Percentiles rank a stretch among this genome's conserved stretches.
Conservation (phyloP, 1,140 invertebrate species). For the Arion vulgaris region DNA sequence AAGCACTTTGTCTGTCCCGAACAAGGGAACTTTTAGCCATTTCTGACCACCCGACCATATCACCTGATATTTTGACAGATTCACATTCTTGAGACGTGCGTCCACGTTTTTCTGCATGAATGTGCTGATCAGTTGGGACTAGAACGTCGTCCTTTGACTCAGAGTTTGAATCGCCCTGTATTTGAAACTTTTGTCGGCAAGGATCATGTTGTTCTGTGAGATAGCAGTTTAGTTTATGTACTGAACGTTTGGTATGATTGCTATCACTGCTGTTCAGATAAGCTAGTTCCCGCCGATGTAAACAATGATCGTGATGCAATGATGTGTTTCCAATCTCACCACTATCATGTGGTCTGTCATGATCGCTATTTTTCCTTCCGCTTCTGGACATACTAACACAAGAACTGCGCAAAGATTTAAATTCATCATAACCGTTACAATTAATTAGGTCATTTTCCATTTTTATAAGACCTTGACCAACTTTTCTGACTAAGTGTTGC, state of each 20-base stretch:
- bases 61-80: background rate
- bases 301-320: background rate
- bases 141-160: background rate
- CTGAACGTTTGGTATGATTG: background rate
- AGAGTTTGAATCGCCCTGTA: background rate
- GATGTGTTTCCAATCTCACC: background rate
- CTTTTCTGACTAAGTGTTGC: background rate
- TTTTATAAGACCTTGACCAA: background rate
- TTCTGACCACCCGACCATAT: background rate
- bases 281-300: background rate
- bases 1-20: slow-evolving; percentile 24
- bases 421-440: background rate
- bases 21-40: background rate
- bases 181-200: background rate
- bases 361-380: background rate
- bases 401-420: background rate
- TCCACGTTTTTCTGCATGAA: background rate
- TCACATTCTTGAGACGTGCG: background rate
- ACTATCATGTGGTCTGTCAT: background rate
- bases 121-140: background rate
- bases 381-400: background rate
- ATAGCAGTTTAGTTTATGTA: background rate
- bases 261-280: background rate
- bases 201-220: background rate
- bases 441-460: background rate